Conservation (phyloP, 1,140 invertebrate genomes). For the Holcopasites calliopsidis region DNA sequence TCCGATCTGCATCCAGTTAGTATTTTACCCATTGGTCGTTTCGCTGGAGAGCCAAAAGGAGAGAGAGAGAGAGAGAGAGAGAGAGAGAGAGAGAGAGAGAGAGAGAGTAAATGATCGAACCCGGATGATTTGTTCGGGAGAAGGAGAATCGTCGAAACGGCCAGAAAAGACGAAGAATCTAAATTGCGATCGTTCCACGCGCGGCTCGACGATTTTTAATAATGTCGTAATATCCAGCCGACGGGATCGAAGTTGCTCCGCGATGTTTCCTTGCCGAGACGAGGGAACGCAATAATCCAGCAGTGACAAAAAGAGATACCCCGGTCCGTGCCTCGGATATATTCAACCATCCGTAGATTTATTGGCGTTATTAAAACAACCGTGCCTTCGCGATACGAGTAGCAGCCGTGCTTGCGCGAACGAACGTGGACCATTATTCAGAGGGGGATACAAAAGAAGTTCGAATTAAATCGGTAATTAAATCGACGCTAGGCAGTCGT, state of each 20-base stretch:
- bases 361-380: conserved; percentile 62
- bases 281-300: conserved; percentile 42
- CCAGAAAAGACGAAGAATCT: conserved; percentile 35
- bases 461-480: conserved; percentile 62
- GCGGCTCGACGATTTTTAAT: conserved; percentile 37
- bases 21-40: conserved; percentile 52
- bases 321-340: conserved; percentile 35
- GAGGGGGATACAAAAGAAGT: conserved; percentile 46
- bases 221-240: conserved; percentile 24
- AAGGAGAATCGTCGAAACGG: neutral
- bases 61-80: too few species aligned
- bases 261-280: conserved; percentile 41
- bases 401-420: conserved; percentile 7
- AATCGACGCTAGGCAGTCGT: conserved; percentile 44
- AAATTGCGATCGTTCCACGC: conserved; percentile 33
- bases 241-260: conserved; percentile 23
- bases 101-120: conserved; percentile 38
- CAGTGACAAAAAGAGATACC: conserved; percentile 45
- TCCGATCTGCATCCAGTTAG: conserved; percentile 62
- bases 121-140: conserved; percentile 48
- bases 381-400: conserved; percentile 45
- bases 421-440: conserved; percentile 52
- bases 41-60: neutral
- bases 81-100: neutral
- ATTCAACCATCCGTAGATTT: conserved; percentile 51